Base-by-base conservation (phyloP, 2,797 vertebrate species). In the Spinus pinus region DNA sequence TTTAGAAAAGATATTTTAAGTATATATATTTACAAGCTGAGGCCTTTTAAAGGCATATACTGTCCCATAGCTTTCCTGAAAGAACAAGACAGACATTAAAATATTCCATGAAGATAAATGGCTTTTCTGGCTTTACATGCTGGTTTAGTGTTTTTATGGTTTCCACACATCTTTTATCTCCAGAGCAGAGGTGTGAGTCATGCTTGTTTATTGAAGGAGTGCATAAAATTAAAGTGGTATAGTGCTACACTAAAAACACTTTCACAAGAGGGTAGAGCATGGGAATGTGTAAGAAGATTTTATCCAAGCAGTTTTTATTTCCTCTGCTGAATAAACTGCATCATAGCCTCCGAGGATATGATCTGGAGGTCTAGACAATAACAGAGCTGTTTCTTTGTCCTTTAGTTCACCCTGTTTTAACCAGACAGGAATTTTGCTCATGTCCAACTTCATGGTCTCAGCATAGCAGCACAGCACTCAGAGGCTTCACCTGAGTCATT, bases 101-200 rank as follows among this genome's bases (percentile, higher is more conserved):
- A 72, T 93, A 75, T 61, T 81, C 61, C 50, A 56, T 18, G 60
- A 93, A 91, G 85, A 91, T 86, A 84, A 81, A 41, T 0, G 2
- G 44, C 39, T 90, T 71, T 81, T 16, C 28, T 86, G 89, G 69
- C 24, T 94, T 83, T 94, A 47, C 46, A 49, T 66, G 28, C 46
- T 69, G 47, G n/a, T 57, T 93, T 86, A 75, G 35, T 58, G 44
- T n/a, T 94, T 94, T 95, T 91, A 92, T 56, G 66, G 44, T 84
- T 95, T 91, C 81, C 51, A 54, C 56, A 44, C 14, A 7, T 81
- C 90, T 94, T 95, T 95, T 91, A 88, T 96, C 95, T 96, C 35
- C 33, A 23, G 6, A 41, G 50, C 57, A 81, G 81, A 83, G 58
- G 39, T 21, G 18, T 94, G 91, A 95, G 70, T 79, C 82, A 93